Evolutionary conservation across 2,888 invertebrate genomes (phyloP).

Genomic region (Beris chalybata): DNA sequence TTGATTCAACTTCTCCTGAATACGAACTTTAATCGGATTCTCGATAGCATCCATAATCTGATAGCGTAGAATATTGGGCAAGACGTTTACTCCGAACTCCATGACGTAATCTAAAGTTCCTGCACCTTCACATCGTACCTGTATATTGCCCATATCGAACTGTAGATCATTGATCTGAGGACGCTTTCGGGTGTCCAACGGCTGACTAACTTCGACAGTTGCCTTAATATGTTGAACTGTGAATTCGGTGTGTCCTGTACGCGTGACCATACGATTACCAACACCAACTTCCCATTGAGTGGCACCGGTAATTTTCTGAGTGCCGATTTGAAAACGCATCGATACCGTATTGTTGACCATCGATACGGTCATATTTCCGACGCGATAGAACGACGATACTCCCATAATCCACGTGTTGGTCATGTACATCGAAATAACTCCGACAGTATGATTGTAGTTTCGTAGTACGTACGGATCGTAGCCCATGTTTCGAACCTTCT

Average conservation of each 20-base stretch:
- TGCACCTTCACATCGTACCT: slow-evolving; percentile 79
- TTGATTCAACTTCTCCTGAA: slow-evolving; percentile 69
- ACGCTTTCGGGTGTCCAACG: slow-evolving; percentile 73
- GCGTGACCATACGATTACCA: slow-evolving; percentile 67
- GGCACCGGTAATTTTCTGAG: slow-evolving; percentile 74
- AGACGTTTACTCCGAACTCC: slow-evolving; percentile 77
- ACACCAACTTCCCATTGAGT: slow-evolving; percentile 78
- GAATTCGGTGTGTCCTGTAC: slow-evolving; percentile 74
- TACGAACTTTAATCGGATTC: slow-evolving; percentile 71
- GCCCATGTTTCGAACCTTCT: slow-evolving; percentile 64
- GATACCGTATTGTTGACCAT: slow-evolving; percentile 71
- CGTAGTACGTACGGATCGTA: slow-evolving; percentile 77
- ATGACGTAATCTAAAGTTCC: slow-evolving; percentile 84
- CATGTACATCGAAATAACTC: slow-evolving; percentile 70
- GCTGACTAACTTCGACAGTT: slow-evolving; percentile 70
- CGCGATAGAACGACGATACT: slow-evolving; percentile 77
- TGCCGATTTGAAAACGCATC: slow-evolving; percentile 69
- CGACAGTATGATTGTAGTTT: slow-evolving; percentile 72
- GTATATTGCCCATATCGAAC: slow-evolving; percentile 81
- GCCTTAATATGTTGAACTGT: slow-evolving; percentile 78
- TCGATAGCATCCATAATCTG: slow-evolving; percentile 86
- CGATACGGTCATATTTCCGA: slow-evolving; percentile 73
- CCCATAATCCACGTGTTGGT: slow-evolving; percentile 79
- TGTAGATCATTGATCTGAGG: slow-evolving; percentile 74
- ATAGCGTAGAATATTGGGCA: slow-evolving; percentile 83